Evolutionary conservation across 2,113 vertebrate species (phyloP), one percentile per base, ranked within the genome.

Genomic region (Phylloscopus trochilus): DNA sequence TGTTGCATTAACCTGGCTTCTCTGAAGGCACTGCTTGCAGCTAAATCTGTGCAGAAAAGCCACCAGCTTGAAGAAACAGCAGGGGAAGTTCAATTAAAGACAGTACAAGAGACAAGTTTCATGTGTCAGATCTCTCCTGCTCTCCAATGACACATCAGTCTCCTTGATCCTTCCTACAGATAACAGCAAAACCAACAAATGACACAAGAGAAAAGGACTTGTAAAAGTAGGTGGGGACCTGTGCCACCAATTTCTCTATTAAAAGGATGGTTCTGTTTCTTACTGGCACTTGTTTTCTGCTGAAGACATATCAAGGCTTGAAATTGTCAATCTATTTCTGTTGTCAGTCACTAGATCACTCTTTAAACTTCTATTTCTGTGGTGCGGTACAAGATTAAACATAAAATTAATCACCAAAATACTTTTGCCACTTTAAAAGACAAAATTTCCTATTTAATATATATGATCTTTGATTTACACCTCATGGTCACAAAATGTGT

Each of bases 161-260:
- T 83, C 79, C 92, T 91, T 96, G 85, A 95, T 94, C 87, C 47
- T 70, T 83, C 56, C 76, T 64, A 93, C 51, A 90, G 68, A 72
- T 81, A 95, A 86, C 70, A 77, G 72, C 60, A 80, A 94, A 90
- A 88, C 1, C 55, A 91, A 87, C 86, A 81, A 83, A 78, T 52
- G 68, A 78, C 80, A 96, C 35, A 39, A 73, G 72, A 92, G 79
- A 70, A 92, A 83, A 96, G 3, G 4, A 86, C 49, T 85, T 94
- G 85, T 77, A 85, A 80, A 88, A 67, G 47, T 22, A 94, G 92
- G 59, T 68, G 62, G 72, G 91, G 70, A 92, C 68, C 85, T 41
- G 37, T 81, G 68, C 52, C 87, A 94, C 64, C 60, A 56, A 81
- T 78, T 92, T 85, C 60, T 84, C 76, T 86, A 24, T 67, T 74